These are phyloP conservation scores for Dicyrtoma fusca DNA, from an alignment of 2,888 invertebrate genomes.

Conservation along the genomic window DNA sequence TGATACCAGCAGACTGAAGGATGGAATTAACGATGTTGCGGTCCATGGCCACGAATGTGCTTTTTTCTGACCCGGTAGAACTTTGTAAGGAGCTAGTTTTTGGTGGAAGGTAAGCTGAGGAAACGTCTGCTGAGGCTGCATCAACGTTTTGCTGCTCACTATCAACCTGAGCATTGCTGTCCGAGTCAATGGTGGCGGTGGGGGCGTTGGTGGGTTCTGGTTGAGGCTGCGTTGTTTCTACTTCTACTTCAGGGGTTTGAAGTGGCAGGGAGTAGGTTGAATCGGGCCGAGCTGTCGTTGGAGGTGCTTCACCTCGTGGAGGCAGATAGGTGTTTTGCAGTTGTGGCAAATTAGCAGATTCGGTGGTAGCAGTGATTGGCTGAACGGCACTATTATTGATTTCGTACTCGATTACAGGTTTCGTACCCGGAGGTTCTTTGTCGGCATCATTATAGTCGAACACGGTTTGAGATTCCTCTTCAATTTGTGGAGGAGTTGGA, in stretches of 20 bases:
- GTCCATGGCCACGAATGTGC: constrained; percentile 38
- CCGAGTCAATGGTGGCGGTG: too few species aligned
- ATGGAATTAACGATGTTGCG: constrained; percentile 28
- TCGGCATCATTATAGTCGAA: constrained; percentile 15
- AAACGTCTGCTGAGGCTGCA: not conserved
- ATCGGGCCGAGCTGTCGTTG: not conserved
- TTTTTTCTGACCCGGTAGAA: constrained; percentile 4
- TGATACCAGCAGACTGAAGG: constrained; percentile 23
- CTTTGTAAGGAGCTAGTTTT: not conserved
- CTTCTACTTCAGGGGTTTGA: not conserved
- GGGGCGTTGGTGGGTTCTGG: not conserved
- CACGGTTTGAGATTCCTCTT: not conserved
- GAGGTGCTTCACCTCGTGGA: constrained; percentile 19
- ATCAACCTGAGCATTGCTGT: not conserved
- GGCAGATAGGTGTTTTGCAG: constrained; percentile 33
- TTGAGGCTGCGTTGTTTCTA: not conserved
- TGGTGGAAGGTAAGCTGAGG: constrained; percentile 25
- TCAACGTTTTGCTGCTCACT: not conserved
- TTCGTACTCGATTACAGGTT: constrained; percentile 36
- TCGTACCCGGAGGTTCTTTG: constrained; percentile 19
- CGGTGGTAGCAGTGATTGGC: constrained; percentile 13
- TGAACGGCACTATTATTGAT: constrained; percentile 4
- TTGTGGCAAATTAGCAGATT: constrained; percentile 5
- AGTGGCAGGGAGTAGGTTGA: not conserved
- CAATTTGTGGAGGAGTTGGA: constrained; percentile 15